Percentiles rank a stretch among this genome's conserved stretches.
Conservation (phyloP, 2,797 vertebrate species). For the Danio albolineatus region DNA sequence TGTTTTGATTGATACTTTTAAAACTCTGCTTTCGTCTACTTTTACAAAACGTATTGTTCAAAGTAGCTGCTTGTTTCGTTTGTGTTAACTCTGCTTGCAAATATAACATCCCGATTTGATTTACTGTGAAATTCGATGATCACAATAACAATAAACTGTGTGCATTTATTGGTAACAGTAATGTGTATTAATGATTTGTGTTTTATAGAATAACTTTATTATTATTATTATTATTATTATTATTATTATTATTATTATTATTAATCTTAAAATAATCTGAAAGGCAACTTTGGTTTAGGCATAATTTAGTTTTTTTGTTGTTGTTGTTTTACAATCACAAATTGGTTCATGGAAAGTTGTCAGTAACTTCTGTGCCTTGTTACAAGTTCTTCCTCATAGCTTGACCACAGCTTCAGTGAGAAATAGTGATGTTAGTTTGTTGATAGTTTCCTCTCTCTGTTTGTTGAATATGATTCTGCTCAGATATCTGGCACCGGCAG, state of each 20-base stretch:
- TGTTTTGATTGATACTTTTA: no score
- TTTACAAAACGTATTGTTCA: background rate
- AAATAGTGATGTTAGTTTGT: background rate
- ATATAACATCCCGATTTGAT: background rate
- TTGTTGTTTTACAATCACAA: background rate
- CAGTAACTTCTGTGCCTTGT: background rate
- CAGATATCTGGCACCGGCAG: background rate
- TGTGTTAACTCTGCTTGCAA: background rate
- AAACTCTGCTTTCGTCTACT: background rate
- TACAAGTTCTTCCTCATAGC: slow-evolving; percentile 1
- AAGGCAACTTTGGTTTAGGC: background rate
- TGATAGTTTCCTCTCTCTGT: background rate
- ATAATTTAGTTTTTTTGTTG: background rate
- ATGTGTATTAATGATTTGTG: no score
- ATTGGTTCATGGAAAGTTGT: slow-evolving; percentile 5
- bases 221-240: no score
- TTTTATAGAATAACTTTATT: no score
- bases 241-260: no score
- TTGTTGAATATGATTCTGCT: background rate
- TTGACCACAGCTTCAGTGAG: background rate
- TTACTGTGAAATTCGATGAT: no score
- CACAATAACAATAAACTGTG: no score
- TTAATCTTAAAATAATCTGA: background rate
- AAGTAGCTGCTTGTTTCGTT: background rate
- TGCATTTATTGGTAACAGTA: no score